Evolutionary conservation across 2,113 vertebrate species (phyloP), one percentile per base, ranked within the genome.

Genomic region (Indri indri): DNA sequence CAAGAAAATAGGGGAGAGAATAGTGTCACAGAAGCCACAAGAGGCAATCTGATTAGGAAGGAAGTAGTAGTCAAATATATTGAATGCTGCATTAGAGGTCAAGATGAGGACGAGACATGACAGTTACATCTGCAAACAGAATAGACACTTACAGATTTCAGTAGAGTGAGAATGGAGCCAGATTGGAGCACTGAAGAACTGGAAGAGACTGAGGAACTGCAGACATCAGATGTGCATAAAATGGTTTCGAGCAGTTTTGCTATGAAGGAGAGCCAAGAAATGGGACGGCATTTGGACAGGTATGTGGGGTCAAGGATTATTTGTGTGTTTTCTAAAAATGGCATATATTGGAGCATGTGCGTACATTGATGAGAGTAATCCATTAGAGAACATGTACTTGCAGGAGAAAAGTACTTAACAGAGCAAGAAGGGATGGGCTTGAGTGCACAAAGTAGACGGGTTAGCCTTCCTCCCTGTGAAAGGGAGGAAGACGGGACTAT

Each of bases 151-250:
- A 54, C 14, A 52, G 16, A 65, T 74, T 42, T 77, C 32, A 42
- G 47, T 18, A 12, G 14, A 45, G 50, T 45, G 45, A 34, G 68
- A 45, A 77, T 1, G 0, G 77, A 77, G 61, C 50, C 61, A 32
- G 42, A 57, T 0, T 76, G 23, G 81, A 23, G 5, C 18, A 23
- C 0, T 8, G 27, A 61, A 54, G 91, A 80, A n/a, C 0, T 32
- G n/a, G 34, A 30, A 8, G 10, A 73, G 40, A 23, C 0, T 13
- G 37, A 40, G 25, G 10, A 80, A 27, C 0, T 52, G 47, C 17
- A 45, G 40, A 79, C 18, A 34, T 23, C 30, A 37, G 37, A 68
- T 12, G 4, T 6, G 4, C 17, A 25, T 47, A 80, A 25, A 70
- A 68, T 14, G 42, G 12, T 27, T 52, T 47, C 50, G 27, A 0